phyloP scores from a whole-genome alignment of 1,140 invertebrate species.

The Bombus impatiens region DNA sequence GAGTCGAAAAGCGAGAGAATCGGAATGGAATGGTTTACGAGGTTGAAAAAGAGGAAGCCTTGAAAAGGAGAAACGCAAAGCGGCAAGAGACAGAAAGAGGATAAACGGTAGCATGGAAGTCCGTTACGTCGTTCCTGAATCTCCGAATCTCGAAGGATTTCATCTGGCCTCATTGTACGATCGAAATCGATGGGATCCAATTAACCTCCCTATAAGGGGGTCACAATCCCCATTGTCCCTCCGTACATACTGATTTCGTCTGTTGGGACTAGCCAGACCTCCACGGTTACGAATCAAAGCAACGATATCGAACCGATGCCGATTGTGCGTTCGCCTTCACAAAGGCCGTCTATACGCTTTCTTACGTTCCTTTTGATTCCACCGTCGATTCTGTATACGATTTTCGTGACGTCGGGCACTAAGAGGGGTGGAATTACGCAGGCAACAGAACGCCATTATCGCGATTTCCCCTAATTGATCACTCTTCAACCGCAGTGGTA shows the following conservation, averaged over 20 bases:
- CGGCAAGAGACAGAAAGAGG: not conserved
- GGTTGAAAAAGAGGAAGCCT: not conserved
- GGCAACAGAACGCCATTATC: constrained; percentile 67
- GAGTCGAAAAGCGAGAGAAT: constrained; percentile 20
- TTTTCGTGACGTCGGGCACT: not conserved
- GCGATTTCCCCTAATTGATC: constrained; percentile 75
- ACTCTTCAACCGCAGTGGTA: constrained; percentile 28
- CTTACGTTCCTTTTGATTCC: constrained; percentile 71
- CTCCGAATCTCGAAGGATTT: constrained; percentile 52
- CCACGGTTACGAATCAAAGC: constrained; percentile 28
- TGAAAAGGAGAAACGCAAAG: not conserved
- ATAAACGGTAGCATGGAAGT: constrained; percentile 39
- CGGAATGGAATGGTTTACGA: not conserved
- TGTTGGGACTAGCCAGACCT: not conserved
- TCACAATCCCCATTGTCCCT: constrained; percentile 69
- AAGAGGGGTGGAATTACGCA: not conserved
- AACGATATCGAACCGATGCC: constrained; percentile 51
- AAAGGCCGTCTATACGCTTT: constrained; percentile 62
- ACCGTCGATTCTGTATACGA: constrained; percentile 37
- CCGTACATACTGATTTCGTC: constrained; percentile 66
- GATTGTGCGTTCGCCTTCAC: constrained; percentile 23
- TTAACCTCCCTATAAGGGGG: constrained; percentile 75
- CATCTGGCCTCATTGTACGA: constrained; percentile 70
- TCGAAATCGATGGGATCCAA: constrained; percentile 76
- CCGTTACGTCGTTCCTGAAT: constrained; percentile 60